Conservation (phyloP, 1,140 invertebrate species). For the Tetranychus cinnabarinus region DNA sequence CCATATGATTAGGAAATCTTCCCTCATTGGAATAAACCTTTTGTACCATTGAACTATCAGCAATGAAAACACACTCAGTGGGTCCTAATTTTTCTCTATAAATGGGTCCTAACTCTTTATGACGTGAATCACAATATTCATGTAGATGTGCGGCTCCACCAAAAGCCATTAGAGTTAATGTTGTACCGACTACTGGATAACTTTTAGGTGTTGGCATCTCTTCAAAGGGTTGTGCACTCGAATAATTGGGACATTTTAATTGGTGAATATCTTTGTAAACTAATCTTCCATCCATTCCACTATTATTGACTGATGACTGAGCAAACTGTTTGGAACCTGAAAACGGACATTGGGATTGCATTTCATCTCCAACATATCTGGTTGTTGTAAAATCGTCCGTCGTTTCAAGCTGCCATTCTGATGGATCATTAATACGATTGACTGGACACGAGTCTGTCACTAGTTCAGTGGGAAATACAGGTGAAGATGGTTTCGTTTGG, state of each 20-base stretch:
- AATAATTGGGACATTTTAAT: not conserved
- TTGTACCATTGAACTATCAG: conserved; percentile 38
- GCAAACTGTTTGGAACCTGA: not conserved
- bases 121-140: conserved; percentile 41
- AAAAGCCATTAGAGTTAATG: conserved; percentile 25
- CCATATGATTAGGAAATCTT: conserved; percentile 43
- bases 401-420: no score
- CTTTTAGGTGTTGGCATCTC: conserved; percentile 24
- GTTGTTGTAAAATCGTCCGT: no score
- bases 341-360: not conserved
- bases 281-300: no score
- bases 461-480: no score
- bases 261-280: no score
- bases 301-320: not conserved
- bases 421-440: no score
- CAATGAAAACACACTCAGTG: conserved; percentile 33
- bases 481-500: no score
- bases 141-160: conserved; percentile 32
- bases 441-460: no score
- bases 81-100: conserved; percentile 43
- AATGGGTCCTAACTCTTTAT: conserved; percentile 43
- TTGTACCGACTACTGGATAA: conserved; percentile 30
- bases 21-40: conserved; percentile 47
- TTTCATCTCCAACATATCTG: no score
- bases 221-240: conserved; percentile 2